A percentile compares a stretch with the other conserved stretches of the same genome.
Conservation (phyloP, 2,888 invertebrate species). For the Vesta saturnalis region DNA sequence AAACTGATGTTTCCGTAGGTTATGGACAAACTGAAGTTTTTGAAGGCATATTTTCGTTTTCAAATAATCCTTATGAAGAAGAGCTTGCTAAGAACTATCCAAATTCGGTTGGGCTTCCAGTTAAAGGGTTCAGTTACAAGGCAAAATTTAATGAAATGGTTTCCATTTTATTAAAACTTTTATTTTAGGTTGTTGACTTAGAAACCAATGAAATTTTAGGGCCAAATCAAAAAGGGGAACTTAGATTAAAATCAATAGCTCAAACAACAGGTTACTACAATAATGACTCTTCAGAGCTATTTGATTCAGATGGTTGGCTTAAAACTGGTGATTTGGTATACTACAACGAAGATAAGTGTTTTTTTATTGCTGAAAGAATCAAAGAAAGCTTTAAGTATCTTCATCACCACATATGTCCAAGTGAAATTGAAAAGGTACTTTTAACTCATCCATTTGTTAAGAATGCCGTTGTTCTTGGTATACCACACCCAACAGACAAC, state of each 20-base stretch:
- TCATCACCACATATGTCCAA: not conserved
- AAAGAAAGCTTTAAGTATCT: not conserved
- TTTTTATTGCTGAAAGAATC: not conserved
- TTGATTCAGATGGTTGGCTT: too few species aligned
- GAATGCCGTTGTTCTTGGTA: not conserved
- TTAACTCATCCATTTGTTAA: not conserved
- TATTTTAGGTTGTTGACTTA: conserved; percentile 46
- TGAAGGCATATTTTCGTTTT: not conserved
- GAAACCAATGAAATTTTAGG: not conserved
- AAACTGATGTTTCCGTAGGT: conserved; percentile 39
- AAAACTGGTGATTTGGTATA: not conserved
- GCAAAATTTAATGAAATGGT: not conserved
- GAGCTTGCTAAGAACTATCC: too few species aligned
- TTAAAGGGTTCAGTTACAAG: not conserved
- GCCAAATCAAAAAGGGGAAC: not conserved
- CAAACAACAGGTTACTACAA: not conserved
- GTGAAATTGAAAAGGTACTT: not conserved
- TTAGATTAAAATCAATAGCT: not conserved
- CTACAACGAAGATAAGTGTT: not conserved
- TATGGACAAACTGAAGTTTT: not conserved
- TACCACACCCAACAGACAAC: too few species aligned
- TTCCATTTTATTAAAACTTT: not conserved
- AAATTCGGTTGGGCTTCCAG: too few species aligned
- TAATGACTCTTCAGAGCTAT: not conserved
- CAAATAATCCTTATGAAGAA: not conserved